These are phyloP conservation scores for Pseudanteris insignis DNA, from an alignment of 2,888 invertebrate species.

Conservation along the genomic window DNA sequence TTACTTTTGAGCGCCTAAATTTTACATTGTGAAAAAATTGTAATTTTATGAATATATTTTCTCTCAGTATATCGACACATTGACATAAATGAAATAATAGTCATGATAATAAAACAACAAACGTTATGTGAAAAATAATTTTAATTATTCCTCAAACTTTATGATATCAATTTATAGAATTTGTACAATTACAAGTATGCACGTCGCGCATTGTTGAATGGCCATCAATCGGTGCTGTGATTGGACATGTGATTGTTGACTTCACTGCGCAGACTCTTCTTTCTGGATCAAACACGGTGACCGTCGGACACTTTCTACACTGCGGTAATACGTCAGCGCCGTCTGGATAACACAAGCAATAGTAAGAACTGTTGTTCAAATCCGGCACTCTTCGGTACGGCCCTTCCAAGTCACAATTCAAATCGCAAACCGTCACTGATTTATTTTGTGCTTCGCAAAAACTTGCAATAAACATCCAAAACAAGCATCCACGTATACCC, in stretches of 20 bases:
- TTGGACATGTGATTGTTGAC: conserved; percentile 5
- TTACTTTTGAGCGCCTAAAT: too few relatives aligned
- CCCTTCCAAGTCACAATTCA: conserved; percentile 17
- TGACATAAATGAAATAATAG: too few relatives aligned
- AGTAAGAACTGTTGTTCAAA: conserved; percentile 21
- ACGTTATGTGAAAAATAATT: too few relatives aligned
- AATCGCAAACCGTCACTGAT: conserved; percentile 13
- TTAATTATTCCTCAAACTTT: too few relatives aligned
- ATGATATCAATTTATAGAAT: too few relatives aligned
- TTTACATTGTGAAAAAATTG: too few relatives aligned
- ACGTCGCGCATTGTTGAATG: neutral
- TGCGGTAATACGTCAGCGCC: conserved; percentile 4
- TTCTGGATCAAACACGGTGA: conserved; percentile 30
- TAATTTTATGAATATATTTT: too few relatives aligned
- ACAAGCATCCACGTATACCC: too few relatives aligned
- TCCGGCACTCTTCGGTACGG: conserved; percentile 29
- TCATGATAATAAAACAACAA: too few relatives aligned
- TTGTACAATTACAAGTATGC: neutral
- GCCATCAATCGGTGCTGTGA: neutral
- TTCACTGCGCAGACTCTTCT: conserved; percentile 18
- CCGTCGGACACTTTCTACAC: conserved; percentile 31
- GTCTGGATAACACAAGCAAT: conserved; percentile 27
- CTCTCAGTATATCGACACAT: too few relatives aligned
- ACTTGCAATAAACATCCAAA: too few relatives aligned
- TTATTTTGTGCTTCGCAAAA: too few relatives aligned